Evolutionary conservation across 1,140 invertebrate species (phyloP), one percentile per base, ranked within the genome.

Genomic region (Mactra quadrangularis): DNA sequence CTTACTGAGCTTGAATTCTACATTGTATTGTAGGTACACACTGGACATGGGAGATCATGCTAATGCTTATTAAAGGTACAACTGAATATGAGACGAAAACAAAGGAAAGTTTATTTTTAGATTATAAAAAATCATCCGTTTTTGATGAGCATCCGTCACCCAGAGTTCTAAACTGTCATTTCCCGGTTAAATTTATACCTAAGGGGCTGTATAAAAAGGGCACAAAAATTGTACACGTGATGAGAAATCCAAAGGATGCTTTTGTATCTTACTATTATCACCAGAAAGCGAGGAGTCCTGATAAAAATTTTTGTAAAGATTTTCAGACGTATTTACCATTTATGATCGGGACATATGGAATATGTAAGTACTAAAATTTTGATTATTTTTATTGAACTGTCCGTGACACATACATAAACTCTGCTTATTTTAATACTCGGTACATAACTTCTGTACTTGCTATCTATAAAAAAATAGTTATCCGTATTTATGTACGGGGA

Each of bases 11-110:
- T n/a, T n/a, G n/a, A n/a, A n/a, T n/a, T n/a, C n/a, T n/a, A n/a
- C n/a, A n/a, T n/a, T n/a, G n/a, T n/a, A 55, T 11, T 53, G 15
- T 19, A 74, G 70, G 70, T 7, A 74, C 70, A 11, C 70, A 74
- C 70, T 74, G 70, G 70, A 25, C 50, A 0, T 74, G 70, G 70
- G 70, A 74, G 33, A 74, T 74, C 11, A 11, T 74, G 19, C 11
- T 2, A 7, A 70, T 70, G 66, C 47, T 70, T 6, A 13, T 2
- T n/a, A 45, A 47, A 25, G 66, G 52, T n/a, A 74, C 0, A n/a
- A 29, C 71, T 22, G 71, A 74, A 11, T 74, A 74, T 38, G 71
- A 74, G 13, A 45, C 19, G 19, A 53, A 55, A 19, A 64, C 50
- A 9, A 66, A 78, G 33, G 60, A 68, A 27, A 19, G n/a, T 13